phyloP scores from a whole-genome alignment of 2,888 invertebrate genomes.

The Mylabris sibirica region DNA sequence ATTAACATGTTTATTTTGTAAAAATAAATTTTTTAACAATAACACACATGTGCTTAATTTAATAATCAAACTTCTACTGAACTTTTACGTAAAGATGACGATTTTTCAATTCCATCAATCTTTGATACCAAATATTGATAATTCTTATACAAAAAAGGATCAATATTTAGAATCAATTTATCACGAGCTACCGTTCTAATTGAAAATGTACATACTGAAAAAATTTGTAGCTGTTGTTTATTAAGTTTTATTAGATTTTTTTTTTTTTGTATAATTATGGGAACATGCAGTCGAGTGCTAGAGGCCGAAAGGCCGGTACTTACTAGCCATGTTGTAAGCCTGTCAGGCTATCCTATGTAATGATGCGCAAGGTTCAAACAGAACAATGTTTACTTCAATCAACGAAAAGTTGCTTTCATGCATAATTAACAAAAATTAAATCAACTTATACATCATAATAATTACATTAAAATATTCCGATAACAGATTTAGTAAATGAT shows the following conservation, averaged over 20 bases:
- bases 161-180: constrained; percentile 24
- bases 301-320: constrained; percentile 55
- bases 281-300: constrained; percentile 57
- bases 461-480: constrained; percentile 1
- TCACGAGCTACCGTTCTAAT: background rate
- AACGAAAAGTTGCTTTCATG: constrained; percentile 53
- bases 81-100: constrained; percentile 10
- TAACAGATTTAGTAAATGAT: background rate
- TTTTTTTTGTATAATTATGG: constrained; percentile 26
- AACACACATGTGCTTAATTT: constrained; percentile 33
- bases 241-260: background rate
- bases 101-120: constrained; percentile 2
- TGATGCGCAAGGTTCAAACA: constrained; percentile 78
- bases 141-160: background rate
- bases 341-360: constrained; percentile 75
- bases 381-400: constrained; percentile 72
- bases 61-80: constrained; percentile 33
- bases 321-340: constrained; percentile 57
- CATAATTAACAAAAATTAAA: constrained; percentile 36
- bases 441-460: background rate
- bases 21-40: constrained; percentile 17
- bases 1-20: constrained; percentile 9
- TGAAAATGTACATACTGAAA: background rate
- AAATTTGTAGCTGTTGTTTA: constrained; percentile 43
- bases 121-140: constrained; percentile 22